phyloP scores from a whole-genome alignment of 2,113 vertebrate species.

The Zingel zingel region DNA sequence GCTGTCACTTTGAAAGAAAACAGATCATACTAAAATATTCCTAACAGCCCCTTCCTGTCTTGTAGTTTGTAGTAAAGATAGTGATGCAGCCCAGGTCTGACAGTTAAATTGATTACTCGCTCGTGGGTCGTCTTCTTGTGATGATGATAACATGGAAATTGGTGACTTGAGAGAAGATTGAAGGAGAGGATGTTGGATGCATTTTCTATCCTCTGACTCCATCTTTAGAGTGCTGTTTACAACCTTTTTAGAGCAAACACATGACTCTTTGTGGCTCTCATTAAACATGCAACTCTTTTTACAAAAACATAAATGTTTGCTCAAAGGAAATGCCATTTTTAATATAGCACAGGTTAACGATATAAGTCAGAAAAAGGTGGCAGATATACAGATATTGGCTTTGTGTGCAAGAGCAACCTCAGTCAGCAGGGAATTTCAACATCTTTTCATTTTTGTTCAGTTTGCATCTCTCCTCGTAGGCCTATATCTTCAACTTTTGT shows the following conservation, averaged over 20 bases:
- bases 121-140: not conserved
- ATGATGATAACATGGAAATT: not conserved
- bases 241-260: not conserved
- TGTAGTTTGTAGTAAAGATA: not conserved
- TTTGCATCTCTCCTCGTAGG: not conserved
- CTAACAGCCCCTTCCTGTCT: not conserved
- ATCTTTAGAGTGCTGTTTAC: not conserved
- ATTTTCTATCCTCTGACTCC: not conserved
- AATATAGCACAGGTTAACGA: not conserved
- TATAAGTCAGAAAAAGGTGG: not conserved
- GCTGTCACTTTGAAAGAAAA: not conserved
- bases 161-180: not conserved
- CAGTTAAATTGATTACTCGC: not conserved
- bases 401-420: not conserved
- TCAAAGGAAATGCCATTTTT: not conserved
- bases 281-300: not conserved
- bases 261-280: not conserved
- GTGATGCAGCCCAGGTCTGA: not conserved
- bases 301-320: not conserved
- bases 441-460: not conserved
- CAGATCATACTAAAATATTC: not conserved
- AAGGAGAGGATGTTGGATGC: not conserved
- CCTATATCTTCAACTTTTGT: not conserved
- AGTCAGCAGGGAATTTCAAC: not conserved
- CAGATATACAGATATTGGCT: not conserved